Evolutionary conservation across 30 jellyfish, hydroid and myxozoan genomes (phyloP).

Genomic region (Aurelia sp.): DNA sequence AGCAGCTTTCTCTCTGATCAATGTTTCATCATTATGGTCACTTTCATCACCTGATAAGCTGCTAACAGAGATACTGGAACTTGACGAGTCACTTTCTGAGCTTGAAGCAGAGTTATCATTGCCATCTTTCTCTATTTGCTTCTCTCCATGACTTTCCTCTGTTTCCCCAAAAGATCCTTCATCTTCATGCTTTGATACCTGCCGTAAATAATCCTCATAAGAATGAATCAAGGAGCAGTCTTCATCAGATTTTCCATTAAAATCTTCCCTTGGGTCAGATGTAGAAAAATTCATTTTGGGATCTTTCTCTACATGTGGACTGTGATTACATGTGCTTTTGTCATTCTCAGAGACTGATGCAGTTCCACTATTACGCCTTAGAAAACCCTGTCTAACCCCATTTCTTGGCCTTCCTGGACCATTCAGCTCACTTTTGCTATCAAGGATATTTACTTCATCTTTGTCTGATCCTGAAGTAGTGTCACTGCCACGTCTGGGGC

Average conservation of each 20-base stretch:
- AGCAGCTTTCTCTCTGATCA: background rate
- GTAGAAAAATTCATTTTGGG: background rate
- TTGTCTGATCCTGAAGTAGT: background rate
- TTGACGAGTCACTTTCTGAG: constrained; percentile 39
- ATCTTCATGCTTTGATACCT: constrained; percentile 61
- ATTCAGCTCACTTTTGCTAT: background rate
- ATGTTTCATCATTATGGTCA: constrained; percentile 46
- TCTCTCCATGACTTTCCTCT: background rate
- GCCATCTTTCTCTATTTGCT: background rate
- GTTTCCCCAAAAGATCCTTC: constrained; percentile 3
- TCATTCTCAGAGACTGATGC: constrained; percentile 11
- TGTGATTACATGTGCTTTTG: background rate
- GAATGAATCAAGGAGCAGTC: constrained; percentile 45
- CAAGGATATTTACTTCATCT: background rate
- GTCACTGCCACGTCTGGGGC: background rate
- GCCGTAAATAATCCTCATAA: constrained; percentile 68
- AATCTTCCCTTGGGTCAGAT: constrained; percentile 14
- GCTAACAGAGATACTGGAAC: constrained; percentile 71
- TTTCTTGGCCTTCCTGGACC: background rate
- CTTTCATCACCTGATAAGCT: constrained; percentile 64
- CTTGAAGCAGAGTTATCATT: constrained; percentile 13
- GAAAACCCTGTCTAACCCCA: constrained; percentile 1
- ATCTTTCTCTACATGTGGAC: background rate
- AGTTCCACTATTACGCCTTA: background rate
- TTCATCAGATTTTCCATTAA: constrained; percentile 38